Conservation (phyloP, 2,888 invertebrate genomes). For the Ametastegia equiseti region DNA sequence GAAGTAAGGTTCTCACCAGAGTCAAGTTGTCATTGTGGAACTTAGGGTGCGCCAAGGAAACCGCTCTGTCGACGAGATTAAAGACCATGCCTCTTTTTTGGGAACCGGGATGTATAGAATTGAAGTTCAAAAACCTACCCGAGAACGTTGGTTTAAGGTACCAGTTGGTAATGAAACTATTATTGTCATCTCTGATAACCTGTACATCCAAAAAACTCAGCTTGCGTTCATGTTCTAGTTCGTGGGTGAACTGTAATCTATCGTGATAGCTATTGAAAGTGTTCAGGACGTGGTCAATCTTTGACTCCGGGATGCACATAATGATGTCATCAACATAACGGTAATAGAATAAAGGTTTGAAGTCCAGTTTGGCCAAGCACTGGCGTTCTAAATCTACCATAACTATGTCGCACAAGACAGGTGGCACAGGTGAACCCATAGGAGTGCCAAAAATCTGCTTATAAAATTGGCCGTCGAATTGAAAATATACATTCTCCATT, state of each 20-base stretch:
- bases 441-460: slow-evolving; percentile 53
- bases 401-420: slow-evolving; percentile 53
- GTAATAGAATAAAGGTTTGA: background rate
- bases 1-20: too few species aligned
- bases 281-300: background rate
- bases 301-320: slow-evolving; percentile 30
- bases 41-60: background rate
- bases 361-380: slow-evolving; percentile 31
- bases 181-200: background rate
- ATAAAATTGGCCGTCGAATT: slow-evolving; percentile 48
- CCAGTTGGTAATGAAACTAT: background rate
- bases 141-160: slow-evolving; percentile 36
- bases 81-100: slow-evolving; percentile 27
- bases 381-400: slow-evolving; percentile 54
- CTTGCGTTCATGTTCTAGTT: slow-evolving; percentile 3
- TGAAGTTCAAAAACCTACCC: slow-evolving; percentile 21
- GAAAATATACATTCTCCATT: slow-evolving; percentile 40
- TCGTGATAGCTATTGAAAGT: slow-evolving; percentile 43
- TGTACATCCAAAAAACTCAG: slow-evolving; percentile 35
- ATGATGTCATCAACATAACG: slow-evolving; percentile 51
- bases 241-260: slow-evolving; percentile 39
- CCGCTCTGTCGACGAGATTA: background rate
- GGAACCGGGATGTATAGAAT: background rate
- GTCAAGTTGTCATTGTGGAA: too few species aligned
- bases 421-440: slow-evolving; percentile 58